phyloP scores from a whole-genome alignment of 2,888 invertebrate genomes.

The Agriopis aurantiaria region DNA sequence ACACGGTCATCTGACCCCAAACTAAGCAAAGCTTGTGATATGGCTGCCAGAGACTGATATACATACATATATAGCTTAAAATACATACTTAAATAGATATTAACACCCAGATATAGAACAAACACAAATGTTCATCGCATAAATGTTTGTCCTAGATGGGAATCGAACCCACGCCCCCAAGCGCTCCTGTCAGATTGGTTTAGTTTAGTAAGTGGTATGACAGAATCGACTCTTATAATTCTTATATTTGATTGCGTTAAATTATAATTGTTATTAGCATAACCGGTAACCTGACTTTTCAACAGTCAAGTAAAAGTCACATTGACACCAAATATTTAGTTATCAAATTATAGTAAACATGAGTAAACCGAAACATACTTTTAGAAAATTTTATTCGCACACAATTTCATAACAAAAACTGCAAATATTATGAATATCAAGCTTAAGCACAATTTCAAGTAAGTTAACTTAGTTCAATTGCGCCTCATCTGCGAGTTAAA shows the following conservation, averaged over 20 bases:
- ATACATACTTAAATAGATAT: too few species aligned
- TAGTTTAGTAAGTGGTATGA: too few species aligned
- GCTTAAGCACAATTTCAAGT: not conserved
- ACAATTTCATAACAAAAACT: not conserved
- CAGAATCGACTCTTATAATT: not conserved
- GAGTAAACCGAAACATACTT: not conserved
- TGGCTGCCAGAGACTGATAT: too few species aligned
- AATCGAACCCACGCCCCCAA: too few species aligned
- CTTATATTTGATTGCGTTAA: not conserved
- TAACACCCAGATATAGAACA: too few species aligned
- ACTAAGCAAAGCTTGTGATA: too few species aligned
- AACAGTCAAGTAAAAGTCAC: conserved; percentile 2
- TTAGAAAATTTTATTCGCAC: not conserved
- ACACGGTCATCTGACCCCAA: too few species aligned
- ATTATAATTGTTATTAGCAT: not conserved
- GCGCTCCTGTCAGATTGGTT: too few species aligned
- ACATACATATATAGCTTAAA: too few species aligned
- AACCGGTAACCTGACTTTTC: not conserved
- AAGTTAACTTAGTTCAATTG: conserved; percentile 4
- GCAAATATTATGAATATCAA: not conserved
- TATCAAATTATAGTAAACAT: not conserved
- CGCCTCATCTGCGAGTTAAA: conserved; percentile 7
- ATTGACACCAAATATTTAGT: not conserved
- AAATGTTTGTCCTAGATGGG: too few species aligned
- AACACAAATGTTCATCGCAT: too few species aligned